Conservation (phyloP, 2,113 vertebrate species). For the Atlantisia rogersi region DNA sequence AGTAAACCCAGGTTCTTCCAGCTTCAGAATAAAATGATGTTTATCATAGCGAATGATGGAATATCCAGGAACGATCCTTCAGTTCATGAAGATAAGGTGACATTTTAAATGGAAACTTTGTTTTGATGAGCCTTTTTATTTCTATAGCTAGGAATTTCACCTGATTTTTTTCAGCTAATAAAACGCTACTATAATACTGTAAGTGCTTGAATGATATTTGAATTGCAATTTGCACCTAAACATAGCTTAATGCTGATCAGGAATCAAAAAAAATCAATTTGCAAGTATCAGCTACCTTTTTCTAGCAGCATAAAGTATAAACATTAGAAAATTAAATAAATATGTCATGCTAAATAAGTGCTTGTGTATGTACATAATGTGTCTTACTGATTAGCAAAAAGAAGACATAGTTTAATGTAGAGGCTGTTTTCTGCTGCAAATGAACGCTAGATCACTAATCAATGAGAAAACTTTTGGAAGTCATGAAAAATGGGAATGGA, state of each 20-base stretch:
- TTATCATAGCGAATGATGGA: neutral
- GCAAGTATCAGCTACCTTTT: neutral
- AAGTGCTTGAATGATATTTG: neutral
- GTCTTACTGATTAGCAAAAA: neutral
- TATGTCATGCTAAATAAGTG: neutral
- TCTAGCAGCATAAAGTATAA: neutral
- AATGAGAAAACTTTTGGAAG: neutral
- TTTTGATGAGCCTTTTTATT: neutral
- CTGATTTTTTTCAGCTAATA: neutral
- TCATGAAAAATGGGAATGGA: neutral
- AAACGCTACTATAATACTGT: neutral
- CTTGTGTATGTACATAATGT: accelerated
- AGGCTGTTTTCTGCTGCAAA: neutral
- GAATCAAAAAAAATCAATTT: neutral
- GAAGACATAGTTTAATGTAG: neutral
- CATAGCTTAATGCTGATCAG: neutral
- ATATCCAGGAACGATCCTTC: neutral
- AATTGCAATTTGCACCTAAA: neutral
- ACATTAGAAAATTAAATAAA: neutral
- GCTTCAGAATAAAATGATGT: neutral
- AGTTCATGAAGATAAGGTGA: neutral
- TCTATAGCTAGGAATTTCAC: neutral
- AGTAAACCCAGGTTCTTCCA: neutral
- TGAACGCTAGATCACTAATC: neutral
- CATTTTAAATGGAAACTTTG: neutral